phyloP scores from a whole-genome alignment of 64 coral and sea anemone genomes.

The Dendrophyllia cribrosa region DNA sequence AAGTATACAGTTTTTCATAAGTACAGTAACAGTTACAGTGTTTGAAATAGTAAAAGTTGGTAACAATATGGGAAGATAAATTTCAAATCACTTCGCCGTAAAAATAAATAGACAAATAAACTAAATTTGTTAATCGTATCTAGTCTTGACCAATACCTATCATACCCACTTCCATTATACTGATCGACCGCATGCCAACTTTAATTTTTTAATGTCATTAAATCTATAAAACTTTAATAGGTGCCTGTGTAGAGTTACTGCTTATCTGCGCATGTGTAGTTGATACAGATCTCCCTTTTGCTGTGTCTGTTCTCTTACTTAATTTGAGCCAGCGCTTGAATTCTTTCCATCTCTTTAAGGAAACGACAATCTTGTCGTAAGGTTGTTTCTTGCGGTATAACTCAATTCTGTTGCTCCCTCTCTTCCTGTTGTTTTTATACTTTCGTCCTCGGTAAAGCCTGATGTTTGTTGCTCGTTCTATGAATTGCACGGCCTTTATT shows the following conservation, averaged over 20 bases:
- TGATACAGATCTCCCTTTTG: background rate
- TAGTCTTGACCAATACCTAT: no score
- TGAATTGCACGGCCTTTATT: constrained; percentile 71
- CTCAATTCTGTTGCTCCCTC: background rate
- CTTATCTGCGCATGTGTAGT: background rate
- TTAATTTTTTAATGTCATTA: no score
- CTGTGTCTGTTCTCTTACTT: constrained; percentile 2
- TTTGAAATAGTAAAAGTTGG: no score
- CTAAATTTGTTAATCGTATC: no score
- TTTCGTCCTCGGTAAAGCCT: constrained; percentile 54
- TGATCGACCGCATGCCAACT: no score
- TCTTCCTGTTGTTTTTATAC: constrained; percentile 26
- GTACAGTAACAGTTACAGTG: background rate
- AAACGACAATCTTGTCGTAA: constrained; percentile 37
- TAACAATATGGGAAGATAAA: no score
- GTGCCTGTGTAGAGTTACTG: background rate
- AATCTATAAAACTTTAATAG: background rate
- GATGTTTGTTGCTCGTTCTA: constrained; percentile 61
- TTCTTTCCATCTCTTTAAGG: constrained; percentile 57
- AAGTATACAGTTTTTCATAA: background rate
- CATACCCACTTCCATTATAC: no score
- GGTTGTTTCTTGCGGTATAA: constrained; percentile 22
- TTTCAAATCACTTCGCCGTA: no score
- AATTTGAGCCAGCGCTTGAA: constrained; percentile 57
- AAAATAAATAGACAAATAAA: no score